Evolutionary conservation across 2,888 invertebrate genomes (phyloP), one percentile per base, ranked within the genome.

Genomic region (Dexiosoma caninum): DNA sequence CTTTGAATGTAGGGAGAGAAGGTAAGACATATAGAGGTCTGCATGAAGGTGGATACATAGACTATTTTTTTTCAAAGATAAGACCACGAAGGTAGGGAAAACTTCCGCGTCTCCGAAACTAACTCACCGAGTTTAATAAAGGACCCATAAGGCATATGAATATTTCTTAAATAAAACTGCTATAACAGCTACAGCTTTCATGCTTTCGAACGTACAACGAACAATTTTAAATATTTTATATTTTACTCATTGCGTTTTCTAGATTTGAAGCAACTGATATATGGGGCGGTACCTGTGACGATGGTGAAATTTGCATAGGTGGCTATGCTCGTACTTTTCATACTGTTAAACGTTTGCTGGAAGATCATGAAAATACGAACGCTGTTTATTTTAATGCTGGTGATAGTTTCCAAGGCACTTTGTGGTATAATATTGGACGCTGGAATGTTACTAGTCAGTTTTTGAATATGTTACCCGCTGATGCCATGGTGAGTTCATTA

Each of bases 331-430:
- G 95, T 0, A 90, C 94, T 0, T 93, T 92, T 83, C 89, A 92
- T 21, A 92, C 92, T 60, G 91, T 94, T 19, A 90, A 90, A 8
- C 87, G 89, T 21, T 85, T 92, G 42, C 86, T 90, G 1, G 81
- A 87, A 12, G 87, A 91, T 0, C 89, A 92, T 2, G 89, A 90
- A 40, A 84, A 88, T 1, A 86, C 90, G 82, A 92, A 93, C 81
- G 91, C 94, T 0, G 88, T 97, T 19, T 92, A 95, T 37, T 89
- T 97, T 70, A 95, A 96, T 86, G 96, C 94, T 0, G 96, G 96
- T 0, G 96, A 96, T 89, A 94, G 94, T 87, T 97, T 94, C 88
- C 95, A 96, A 87, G 96, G 96, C 0, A 96, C 96, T 0, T 91
- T 95, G n/a, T 96, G 95, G 95, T 96, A 95, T 86, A 94, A 93